Percentiles rank a stretch among this genome's conserved stretches.
phyloP scores from a whole-genome alignment of 2,888 invertebrate genomes.

The Sesia apiformis region DNA sequence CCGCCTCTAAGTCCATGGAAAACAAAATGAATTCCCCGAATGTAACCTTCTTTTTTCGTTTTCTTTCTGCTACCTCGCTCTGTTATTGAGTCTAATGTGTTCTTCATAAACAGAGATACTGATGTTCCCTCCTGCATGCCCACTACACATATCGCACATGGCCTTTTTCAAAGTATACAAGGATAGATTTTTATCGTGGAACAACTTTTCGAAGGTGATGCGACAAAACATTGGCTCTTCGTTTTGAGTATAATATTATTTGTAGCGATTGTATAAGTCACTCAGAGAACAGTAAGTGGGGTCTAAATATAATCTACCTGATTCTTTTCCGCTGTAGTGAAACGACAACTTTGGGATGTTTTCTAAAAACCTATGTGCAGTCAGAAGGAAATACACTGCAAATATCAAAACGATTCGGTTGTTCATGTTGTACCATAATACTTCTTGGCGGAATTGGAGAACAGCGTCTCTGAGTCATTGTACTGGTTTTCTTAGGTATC shows the following conservation, averaged over 20 bases:
- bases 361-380: no score
- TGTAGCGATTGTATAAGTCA: slow-evolving; percentile 13
- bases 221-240: slow-evolving; percentile 10
- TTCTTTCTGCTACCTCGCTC: slow-evolving; percentile 16
- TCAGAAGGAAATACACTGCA: no score
- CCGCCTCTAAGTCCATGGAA: slow-evolving; percentile 16
- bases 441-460: no score
- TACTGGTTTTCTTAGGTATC: no score
- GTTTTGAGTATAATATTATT: slow-evolving; percentile 10
- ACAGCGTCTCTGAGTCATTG: no score
- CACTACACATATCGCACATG: slow-evolving; percentile 15
- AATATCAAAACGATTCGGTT: no score
- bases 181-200: slow-evolving; percentile 17
- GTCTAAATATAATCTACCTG: slow-evolving; percentile 15
- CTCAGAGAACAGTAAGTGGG: slow-evolving; percentile 10
- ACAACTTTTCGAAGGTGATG: slow-evolving; percentile 15
- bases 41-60: background rate
- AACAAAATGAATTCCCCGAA: slow-evolving; percentile 14
- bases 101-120: slow-evolving; percentile 4
- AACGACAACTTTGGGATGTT: slow-evolving; percentile 16
- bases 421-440: no score
- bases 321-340: slow-evolving; percentile 12
- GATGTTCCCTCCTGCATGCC: slow-evolving; percentile 11
- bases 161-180: slow-evolving; percentile 17
- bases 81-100: slow-evolving; percentile 8